Evolutionary conservation across 2,888 invertebrate species (phyloP), one percentile per base, ranked within the genome.

Genomic region (Achlya flavicornis): DNA sequence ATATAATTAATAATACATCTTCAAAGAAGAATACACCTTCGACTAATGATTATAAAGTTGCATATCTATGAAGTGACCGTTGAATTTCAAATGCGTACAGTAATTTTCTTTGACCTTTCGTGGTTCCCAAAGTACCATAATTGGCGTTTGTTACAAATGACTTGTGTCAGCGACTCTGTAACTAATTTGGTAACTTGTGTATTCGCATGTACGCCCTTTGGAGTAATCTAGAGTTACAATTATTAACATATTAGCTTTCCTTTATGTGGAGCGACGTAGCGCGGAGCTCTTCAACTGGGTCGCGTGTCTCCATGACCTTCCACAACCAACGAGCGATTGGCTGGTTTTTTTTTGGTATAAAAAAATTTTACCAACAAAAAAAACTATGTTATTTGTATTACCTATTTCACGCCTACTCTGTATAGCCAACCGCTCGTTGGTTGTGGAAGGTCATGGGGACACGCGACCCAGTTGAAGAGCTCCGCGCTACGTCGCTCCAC

Each of bases 81-180:
- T 38, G 12, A 12, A 41, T 41, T 12, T 41, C 41, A 41, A 41
- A 41, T 12, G 4, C 19, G 53, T 16, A n/a, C n/a, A 19, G 64
- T 65, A 65, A 73, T 75, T 75, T 74, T 75, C 70, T 69, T 66
- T 75, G 72, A 75, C 74, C 64, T 75, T 75, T 75, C 58, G 19
- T 46, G 65, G 65, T 58, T 43, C n/a, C 14, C 26, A 46, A 26
- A 16, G 5, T 58, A n/a, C 19, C 32, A 58, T 57, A 62, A 62
- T 61, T 61, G 46, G 58, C 46, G 19, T 60, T 41, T 66, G 64
- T 69, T 61, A 66, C 63, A 63, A 69, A 67, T 64, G 57, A 43
- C 41, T 38, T 26, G n/a, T 62, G 16, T 16, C 26, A 58, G 57
- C 41, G 14, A 53, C 48, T 61, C 33, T 61, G 26, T 33, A 61